Percentiles rank a stretch among this genome's conserved stretches.
Conservation (phyloP, 2,797 vertebrate genomes). For the Etheostoma nigrum region DNA sequence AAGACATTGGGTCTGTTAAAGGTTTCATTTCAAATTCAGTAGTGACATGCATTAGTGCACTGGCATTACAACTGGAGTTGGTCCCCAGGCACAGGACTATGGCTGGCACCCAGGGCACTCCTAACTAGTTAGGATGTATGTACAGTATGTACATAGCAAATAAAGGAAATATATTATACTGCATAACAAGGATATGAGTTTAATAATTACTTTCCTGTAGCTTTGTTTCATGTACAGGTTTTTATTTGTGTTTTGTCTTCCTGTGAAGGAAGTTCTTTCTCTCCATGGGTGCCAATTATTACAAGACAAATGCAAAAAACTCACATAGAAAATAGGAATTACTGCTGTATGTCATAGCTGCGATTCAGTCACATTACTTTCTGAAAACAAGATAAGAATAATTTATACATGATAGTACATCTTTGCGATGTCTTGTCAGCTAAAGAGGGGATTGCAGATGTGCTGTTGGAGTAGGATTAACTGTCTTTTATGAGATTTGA, state of each 20-base stretch:
- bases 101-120: no score
- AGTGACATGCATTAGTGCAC: neutral
- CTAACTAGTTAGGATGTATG: no score
- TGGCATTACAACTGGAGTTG: no score
- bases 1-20: neutral
- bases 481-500: conserved; percentile 19
- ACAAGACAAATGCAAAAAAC: neutral
- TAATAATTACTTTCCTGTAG: neutral
- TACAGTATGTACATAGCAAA: no score
- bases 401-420: conserved; percentile 17
- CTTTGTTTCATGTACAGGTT: neutral
- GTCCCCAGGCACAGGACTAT: no score
- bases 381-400: conserved; percentile 28
- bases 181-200: neutral
- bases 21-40: neutral
- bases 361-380: conserved; percentile 9
- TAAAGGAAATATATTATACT: neutral
- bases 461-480: conserved; percentile 4
- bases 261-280: neutral
- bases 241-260: neutral
- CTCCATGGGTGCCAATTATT: neutral
- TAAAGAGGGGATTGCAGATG: conserved; percentile 36
- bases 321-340: neutral
- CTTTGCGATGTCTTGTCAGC: conserved; percentile 34
- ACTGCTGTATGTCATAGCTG: neutral